Evolutionary conservation across 2,797 vertebrate genomes (phyloP).

Genomic region (Adrianichthys oophorus): DNA sequence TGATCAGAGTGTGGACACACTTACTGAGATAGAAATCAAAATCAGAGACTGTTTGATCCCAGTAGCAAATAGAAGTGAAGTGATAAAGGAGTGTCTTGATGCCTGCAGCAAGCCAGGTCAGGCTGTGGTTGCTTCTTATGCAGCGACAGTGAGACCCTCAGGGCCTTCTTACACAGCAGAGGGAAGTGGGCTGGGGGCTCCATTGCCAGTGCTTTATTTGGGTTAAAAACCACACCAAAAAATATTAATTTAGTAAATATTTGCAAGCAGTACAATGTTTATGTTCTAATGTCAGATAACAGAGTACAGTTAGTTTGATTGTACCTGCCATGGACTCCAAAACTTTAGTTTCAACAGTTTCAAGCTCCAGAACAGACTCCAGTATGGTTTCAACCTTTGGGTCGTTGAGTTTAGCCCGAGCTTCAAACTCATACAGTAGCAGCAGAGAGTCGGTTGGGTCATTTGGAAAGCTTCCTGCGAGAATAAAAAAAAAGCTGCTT

Average conservation of each 20-base stretch:
- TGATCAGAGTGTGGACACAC: constrained; percentile 87
- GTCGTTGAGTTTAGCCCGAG: constrained; percentile 87
- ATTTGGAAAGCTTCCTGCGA: constrained; percentile 77
- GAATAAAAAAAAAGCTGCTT: background rate
- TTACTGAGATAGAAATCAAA: constrained; percentile 73
- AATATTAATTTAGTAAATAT: background rate
- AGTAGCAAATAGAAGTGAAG: background rate
- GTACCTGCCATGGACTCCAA: constrained; percentile 89
- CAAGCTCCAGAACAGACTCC: constrained; percentile 84
- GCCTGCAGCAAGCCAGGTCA: constrained; percentile 84
- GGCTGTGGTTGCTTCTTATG: constrained; percentile 77
- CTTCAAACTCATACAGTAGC: constrained; percentile 93
- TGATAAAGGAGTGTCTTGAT: constrained; percentile 12
- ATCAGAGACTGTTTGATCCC: constrained; percentile 13
- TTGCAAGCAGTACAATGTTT: background rate
- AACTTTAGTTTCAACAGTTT: constrained; percentile 81
- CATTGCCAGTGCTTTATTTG: constrained; percentile 84
- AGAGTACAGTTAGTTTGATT: background rate
- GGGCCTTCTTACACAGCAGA: constrained; percentile 84
- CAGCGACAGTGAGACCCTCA: constrained; percentile 83
- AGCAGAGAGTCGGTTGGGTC: constrained; percentile 86
- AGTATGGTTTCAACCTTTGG: constrained; percentile 80
- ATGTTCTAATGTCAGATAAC: background rate
- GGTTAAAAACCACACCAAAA: background rate
- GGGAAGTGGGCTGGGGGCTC: constrained; percentile 88